phyloP scores from a whole-genome alignment of 2,113 vertebrate species.

The Pholis gunnellus region DNA sequence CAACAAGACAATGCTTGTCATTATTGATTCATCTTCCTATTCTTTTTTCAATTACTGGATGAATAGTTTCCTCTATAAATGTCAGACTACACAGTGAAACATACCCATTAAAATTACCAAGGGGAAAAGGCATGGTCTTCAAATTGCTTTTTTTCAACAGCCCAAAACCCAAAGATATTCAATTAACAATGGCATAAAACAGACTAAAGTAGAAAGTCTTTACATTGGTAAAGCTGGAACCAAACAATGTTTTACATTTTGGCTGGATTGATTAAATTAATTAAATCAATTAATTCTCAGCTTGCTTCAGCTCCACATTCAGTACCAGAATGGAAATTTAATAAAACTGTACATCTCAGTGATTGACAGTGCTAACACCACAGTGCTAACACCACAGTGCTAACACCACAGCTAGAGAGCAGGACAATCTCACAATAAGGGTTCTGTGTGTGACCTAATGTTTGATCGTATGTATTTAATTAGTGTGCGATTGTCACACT shows the following conservation, averaged over 20 bases:
- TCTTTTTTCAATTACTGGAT: neutral
- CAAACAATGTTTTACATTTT: neutral
- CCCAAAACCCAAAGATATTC: neutral
- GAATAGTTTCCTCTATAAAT: neutral
- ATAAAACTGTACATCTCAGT: neutral
- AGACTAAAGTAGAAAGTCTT: too few species aligned
- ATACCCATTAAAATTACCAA: neutral
- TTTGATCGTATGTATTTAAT: neutral
- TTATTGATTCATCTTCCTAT: neutral
- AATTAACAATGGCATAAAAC: neutral
- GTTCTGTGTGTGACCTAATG: neutral
- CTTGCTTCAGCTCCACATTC: neutral
- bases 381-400: too few species aligned
- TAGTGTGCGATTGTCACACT: neutral
- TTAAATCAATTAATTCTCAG: neutral
- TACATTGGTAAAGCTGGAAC: neutral
- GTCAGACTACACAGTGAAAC: neutral
- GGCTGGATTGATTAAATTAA: neutral
- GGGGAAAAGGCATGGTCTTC: neutral
- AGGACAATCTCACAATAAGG: neutral
- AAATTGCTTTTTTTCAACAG: neutral
- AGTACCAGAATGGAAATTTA: neutral
- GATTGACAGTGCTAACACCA: neutral
- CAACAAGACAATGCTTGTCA: neutral
- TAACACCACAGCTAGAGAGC: slow-evolving; percentile 2